Conservation (phyloP, 2,888 invertebrate species). For the Tholera decimalis region DNA sequence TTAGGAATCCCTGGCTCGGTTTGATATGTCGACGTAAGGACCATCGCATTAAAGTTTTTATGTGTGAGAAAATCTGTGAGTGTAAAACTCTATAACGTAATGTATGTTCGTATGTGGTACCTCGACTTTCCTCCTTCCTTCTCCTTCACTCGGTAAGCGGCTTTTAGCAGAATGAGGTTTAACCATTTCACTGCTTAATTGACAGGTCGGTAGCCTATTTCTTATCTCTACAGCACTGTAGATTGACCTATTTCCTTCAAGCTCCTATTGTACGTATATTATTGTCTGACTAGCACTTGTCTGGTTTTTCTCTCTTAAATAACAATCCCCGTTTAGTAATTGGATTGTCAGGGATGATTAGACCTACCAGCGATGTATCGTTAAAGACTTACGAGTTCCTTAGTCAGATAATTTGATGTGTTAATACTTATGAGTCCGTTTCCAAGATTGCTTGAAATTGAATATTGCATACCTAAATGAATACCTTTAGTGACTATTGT, state of each 20-base stretch:
- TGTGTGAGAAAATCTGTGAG: conserved; percentile 5
- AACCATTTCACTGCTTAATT: conserved; percentile 55
- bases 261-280: conserved; percentile 41
- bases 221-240: conserved; percentile 40
- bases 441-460: conserved; percentile 16
- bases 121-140: conserved; percentile 35
- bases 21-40: conserved; percentile 38
- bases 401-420: conserved; percentile 22
- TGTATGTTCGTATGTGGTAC: conserved; percentile 17
- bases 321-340: conserved; percentile 75
- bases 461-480: no score
- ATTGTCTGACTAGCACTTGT: conserved; percentile 54
- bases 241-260: conserved; percentile 53
- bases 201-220: conserved; percentile 51
- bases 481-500: conserved; percentile 8
- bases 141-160: conserved; percentile 39
- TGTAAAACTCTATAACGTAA: conserved; percentile 10
- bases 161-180: conserved; percentile 55
- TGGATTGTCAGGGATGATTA: conserved; percentile 79
- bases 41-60: conserved; percentile 15
- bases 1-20: conserved; percentile 34
- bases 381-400: conserved; percentile 36
- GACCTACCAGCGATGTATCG: conserved; percentile 60
- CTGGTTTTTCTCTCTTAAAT: conserved; percentile 68
- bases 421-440: conserved; percentile 14